Percentiles rank a stretch among this genome's conserved stretches.
Conservation (phyloP, 2,797 vertebrate genomes). For the Thunnus albacares region DNA sequence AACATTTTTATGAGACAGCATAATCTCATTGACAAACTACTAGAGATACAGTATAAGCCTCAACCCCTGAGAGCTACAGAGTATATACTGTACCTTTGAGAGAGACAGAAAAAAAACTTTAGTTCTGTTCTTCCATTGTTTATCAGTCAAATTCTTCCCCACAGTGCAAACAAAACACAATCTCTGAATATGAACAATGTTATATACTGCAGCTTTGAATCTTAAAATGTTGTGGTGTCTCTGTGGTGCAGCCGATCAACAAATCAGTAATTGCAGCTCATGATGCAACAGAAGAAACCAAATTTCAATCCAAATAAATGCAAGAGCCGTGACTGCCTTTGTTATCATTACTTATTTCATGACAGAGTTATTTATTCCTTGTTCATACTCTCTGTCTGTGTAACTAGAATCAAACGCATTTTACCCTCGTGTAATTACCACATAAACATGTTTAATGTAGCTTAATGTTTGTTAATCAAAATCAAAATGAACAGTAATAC, state of each 20-base stretch:
- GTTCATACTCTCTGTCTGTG: not conserved
- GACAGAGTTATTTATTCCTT: not conserved
- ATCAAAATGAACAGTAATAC: not conserved
- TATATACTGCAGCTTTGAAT: constrained; percentile 1
- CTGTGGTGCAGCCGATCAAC: not conserved
- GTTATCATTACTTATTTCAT: not conserved
- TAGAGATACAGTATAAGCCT: constrained; percentile 15
- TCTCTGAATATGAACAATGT: constrained; percentile 2
- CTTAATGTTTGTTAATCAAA: not conserved
- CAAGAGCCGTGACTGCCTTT: not conserved
- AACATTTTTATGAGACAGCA: constrained; percentile 63
- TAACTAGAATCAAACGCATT: not conserved
- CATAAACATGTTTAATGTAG: not conserved
- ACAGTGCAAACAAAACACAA: not conserved
- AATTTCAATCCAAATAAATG: constrained; percentile 6
- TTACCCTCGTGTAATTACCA: not conserved
- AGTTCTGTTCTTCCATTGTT: not conserved
- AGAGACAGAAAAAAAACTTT: not conserved
- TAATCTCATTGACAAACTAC: constrained; percentile 20
- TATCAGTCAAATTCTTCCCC: not conserved
- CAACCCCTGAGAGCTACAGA: constrained; percentile 18
- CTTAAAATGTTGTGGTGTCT: not conserved
- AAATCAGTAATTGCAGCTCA: not conserved
- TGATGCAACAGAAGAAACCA: constrained; percentile 9
- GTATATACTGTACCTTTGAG: not conserved